Evolutionary conservation across 2,113 vertebrate species (phyloP).

Genomic region (Protobothrops mucrosquamatus): DNA sequence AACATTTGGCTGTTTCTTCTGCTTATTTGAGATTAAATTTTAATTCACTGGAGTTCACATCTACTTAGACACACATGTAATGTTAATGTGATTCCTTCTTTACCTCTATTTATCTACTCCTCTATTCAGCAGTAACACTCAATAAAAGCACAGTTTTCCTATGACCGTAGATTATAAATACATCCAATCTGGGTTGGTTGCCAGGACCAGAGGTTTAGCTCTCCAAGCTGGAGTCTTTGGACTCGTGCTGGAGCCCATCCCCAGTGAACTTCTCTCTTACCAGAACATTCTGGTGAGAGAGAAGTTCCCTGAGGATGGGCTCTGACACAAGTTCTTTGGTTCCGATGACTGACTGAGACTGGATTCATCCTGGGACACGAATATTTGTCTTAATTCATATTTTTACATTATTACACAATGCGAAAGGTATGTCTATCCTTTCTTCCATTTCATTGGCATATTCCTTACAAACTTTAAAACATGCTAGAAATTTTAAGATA

Average conservation of each 20-base stretch:
- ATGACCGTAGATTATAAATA: neutral
- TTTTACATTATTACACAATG: no score
- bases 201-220: neutral
- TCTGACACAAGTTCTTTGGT: neutral
- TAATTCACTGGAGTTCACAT: no score
- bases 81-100: no score
- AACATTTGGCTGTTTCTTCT: no score
- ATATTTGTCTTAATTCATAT: no score
- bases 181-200: neutral
- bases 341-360: no score
- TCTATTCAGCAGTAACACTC: neutral
- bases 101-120: no score
- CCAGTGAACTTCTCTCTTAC: neutral
- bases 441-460: neutral
- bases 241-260: neutral
- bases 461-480: neutral
- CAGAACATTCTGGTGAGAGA: neutral
- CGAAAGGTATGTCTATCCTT: neutral
- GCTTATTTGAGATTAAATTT: no score
- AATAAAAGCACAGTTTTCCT: neutral
- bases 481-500: neutral
- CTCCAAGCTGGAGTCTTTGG: neutral
- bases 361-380: no score
- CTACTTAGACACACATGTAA: no score
- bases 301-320: neutral